Conservation (phyloP, 2,797 vertebrate species). For the Syndactyla subalaris region DNA sequence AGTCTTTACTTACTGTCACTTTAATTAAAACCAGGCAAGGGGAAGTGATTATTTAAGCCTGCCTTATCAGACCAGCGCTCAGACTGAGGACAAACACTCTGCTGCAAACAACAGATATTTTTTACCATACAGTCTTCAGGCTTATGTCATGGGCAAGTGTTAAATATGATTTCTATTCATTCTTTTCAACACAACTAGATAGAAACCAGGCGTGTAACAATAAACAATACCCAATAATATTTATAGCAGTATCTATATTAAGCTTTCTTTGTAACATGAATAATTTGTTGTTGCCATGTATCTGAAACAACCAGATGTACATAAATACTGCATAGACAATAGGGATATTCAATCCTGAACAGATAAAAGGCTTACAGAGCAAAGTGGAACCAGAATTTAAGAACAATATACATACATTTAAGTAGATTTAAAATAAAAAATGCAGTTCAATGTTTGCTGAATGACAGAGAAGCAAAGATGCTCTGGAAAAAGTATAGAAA, state of each 20-base stretch:
- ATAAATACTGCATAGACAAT: neutral
- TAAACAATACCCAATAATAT: conserved; percentile 4
- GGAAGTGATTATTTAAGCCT: conserved; percentile 42
- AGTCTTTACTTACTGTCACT: conserved; percentile 29
- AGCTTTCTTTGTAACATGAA: neutral
- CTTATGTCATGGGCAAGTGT: conserved; percentile 4
- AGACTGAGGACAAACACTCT: conserved; percentile 23
- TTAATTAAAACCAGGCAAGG: conserved; percentile 49
- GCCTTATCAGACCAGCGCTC: conserved; percentile 14
- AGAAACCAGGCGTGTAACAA: neutral
- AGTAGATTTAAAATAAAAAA: conserved; percentile 1
- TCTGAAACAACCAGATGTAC: conserved; percentile 18
- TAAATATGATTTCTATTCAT: conserved; percentile 27
- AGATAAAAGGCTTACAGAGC: neutral
- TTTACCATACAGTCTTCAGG: neutral
- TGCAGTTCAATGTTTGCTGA: neutral
- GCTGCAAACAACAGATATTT: neutral
- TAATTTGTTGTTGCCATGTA: conserved; percentile 2
- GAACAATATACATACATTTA: neutral
- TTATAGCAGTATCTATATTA: neutral
- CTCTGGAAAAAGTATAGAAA: neutral
- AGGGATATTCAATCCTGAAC: neutral
- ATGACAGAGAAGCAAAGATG: neutral
- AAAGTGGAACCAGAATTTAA: neutral
- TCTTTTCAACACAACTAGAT: conserved; percentile 5